Base-by-base conservation (phyloP, 2,113 vertebrate genomes). In the Pangasianodon hypophthalmus region DNA sequence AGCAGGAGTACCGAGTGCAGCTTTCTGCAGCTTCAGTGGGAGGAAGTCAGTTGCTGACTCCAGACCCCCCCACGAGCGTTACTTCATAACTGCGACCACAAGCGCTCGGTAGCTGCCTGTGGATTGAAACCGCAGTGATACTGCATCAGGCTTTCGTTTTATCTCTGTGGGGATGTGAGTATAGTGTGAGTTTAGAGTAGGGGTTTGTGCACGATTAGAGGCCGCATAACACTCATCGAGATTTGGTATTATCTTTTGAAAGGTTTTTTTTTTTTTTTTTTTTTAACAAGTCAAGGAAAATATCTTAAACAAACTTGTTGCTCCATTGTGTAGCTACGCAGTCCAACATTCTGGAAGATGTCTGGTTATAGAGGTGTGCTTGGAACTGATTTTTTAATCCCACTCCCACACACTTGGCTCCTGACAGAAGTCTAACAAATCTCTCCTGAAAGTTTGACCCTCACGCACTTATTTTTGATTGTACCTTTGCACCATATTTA, bases 31-130 rank as follows among this genome's bases (percentile, higher is more conserved):
- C 85, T 87, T 69, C 46, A 62, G 75, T 62, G 67, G 84, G 77
- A 90, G 90, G 91, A 92, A 92, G 88, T 88, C 89, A 87, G 90
- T 90, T 92, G 91, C 90, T 91, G 87, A 87, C 82, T 90, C 88
- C 87, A 88, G 73, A 85, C 21, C 81, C 48, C 89, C 29, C 60
- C 37, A 73, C n/a, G 14, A 91, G 73, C 73, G 82, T 80, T 69
- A 90, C 89, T 89, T 85, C 69, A 90, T 87, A 82, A 87, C 89
- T 81, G 73, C 56, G 79, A 88, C 91, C 88, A 75, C 91, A 90
- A 82, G 88, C 50, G 56, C 87, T 86, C 48, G 37, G 67, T 87
- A 41, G 84, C 88, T 92, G 84, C 88, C 58, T 90, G 91, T 89
- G 91, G 91, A 86, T 89, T 87, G 48, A n/a, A 83, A 92, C 91